Percentiles rank a stretch among this genome's conserved stretches.
These are phyloP conservation scores for Matsumurasca onukii DNA, from an alignment of 1,140 invertebrate species.

Conservation along the genomic window DNA sequence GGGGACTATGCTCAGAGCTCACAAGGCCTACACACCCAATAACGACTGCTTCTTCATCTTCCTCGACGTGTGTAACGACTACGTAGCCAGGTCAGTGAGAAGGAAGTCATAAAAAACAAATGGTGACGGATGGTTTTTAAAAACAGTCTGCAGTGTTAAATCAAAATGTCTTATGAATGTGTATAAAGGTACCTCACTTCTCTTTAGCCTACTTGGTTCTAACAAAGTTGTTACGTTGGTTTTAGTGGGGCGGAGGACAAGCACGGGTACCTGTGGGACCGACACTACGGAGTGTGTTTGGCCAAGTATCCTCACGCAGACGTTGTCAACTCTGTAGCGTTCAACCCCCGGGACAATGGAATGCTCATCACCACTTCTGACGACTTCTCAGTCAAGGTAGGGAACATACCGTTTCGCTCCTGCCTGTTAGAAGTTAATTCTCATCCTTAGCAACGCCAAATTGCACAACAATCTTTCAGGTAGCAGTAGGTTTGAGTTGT, in stretches of 20 bases:
- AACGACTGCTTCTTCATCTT: conserved; percentile 91
- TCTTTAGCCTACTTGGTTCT: too few relatives aligned
- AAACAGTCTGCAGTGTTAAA: too few relatives aligned
- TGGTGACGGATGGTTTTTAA: too few relatives aligned
- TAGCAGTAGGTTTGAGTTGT: not conserved
- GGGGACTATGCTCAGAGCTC: conserved; percentile 79
- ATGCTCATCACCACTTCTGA: conserved; percentile 88
- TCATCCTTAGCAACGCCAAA: not conserved
- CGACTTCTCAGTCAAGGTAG: conserved; percentile 71
- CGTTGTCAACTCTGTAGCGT: conserved; percentile 86
- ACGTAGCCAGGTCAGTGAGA: conserved; percentile 73
- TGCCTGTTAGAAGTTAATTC: not conserved
- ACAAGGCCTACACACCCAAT: conserved; percentile 84
- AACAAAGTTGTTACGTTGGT: too few relatives aligned
- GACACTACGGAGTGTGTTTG: conserved; percentile 80
- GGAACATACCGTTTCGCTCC: not conserved
- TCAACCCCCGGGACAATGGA: conserved; percentile 79
- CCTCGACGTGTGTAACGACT: conserved; percentile 81
- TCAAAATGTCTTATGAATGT: too few relatives aligned
- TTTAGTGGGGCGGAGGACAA: conserved; percentile 85
- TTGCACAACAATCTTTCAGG: not conserved
- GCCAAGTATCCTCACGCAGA: conserved; percentile 76
- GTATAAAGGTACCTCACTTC: too few relatives aligned
- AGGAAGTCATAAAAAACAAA: too few relatives aligned
- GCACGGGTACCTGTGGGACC: conserved; percentile 83